These are phyloP conservation scores for Lepisosteus oculatus DNA, from an alignment of 2,113 vertebrate species.

Conservation along the genomic window DNA sequence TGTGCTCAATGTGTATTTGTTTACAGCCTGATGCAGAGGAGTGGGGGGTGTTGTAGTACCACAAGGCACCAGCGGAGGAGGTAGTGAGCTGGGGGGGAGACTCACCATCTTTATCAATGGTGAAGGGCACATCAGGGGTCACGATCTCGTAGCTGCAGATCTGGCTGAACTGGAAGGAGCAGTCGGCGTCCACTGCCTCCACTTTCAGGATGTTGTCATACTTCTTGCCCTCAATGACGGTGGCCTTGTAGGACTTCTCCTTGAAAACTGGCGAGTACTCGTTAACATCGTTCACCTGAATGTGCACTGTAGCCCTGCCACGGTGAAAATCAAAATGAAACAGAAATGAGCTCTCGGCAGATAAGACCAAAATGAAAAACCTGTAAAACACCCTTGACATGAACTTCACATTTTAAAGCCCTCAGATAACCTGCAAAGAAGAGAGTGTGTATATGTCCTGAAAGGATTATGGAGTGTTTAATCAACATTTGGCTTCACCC, in stretches of 20 bases:
- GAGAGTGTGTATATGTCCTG: too few species aligned
- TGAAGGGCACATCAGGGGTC: constrained; percentile 89
- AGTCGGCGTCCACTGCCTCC: constrained; percentile 92
- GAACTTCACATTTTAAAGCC: too few species aligned
- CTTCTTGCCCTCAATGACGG: constrained; percentile 79
- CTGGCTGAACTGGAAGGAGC: constrained; percentile 97
- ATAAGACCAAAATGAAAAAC: too few species aligned
- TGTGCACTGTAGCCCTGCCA: constrained; percentile 88
- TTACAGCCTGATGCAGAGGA: too few species aligned
- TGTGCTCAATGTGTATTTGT: too few species aligned
- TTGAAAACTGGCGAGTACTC: constrained; percentile 92
- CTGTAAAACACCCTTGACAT: too few species aligned
- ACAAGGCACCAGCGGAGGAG: too few species aligned
- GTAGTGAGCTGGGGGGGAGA: not conserved
- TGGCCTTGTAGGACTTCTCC: constrained; percentile 94
- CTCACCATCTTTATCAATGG: constrained; percentile 92
- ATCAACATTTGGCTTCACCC: too few species aligned
- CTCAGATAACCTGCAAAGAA: too few species aligned
- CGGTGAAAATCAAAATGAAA: constrained; percentile 13
- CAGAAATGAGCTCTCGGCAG: too few species aligned
- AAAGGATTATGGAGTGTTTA: too few species aligned
- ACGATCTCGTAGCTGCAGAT: constrained; percentile 96
- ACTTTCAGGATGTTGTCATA: constrained; percentile 82
- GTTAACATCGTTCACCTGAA: constrained; percentile 95
- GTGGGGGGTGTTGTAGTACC: too few species aligned